Percentiles rank a stretch among this genome's conserved stretches.
Evolutionary conservation across 2,888 invertebrate species (phyloP).

Genomic region (Caenorhabditis afra): DNA sequence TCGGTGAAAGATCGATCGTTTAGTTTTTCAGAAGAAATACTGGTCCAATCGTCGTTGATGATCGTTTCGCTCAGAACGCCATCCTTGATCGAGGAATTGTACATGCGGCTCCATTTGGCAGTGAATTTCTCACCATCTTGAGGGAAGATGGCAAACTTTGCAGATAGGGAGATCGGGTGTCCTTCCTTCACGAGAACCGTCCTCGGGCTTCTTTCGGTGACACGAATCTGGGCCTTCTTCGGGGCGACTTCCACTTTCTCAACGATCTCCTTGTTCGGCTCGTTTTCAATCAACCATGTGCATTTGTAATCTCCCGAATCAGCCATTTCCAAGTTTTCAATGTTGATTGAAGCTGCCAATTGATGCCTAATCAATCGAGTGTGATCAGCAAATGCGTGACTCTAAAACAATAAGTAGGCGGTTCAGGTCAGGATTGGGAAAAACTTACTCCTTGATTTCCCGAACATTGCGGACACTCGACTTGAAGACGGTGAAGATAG

Average conservation of each 20-base stretch:
- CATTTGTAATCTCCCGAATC: slow-evolving; percentile 57
- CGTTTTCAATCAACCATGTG: slow-evolving; percentile 37
- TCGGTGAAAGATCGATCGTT: slow-evolving; percentile 19
- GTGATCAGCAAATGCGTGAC: slow-evolving; percentile 15
- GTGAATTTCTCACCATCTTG: slow-evolving; percentile 34
- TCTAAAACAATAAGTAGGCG: slow-evolving; percentile 9
- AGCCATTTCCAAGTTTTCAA: slow-evolving; percentile 40
- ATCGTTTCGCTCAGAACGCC: slow-evolving; percentile 38
- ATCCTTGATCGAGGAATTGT: slow-evolving; percentile 42
- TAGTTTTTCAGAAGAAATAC: background rate
- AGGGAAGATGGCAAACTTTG: slow-evolving; percentile 42
- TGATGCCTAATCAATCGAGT: background rate
- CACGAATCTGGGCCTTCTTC: slow-evolving; percentile 56
- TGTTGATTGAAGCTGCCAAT: slow-evolving; percentile 22
- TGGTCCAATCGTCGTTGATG: slow-evolving; percentile 26
- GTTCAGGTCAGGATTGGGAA: too few relatives aligned
- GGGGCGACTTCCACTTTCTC: slow-evolving; percentile 50
- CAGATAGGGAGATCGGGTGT: background rate
- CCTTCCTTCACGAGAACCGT: slow-evolving; percentile 23
- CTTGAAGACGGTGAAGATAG: slow-evolving; percentile 38
- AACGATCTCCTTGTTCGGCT: slow-evolving; percentile 6
- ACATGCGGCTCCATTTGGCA: slow-evolving; percentile 61
- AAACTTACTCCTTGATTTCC: slow-evolving; percentile 7
- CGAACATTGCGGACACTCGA: slow-evolving; percentile 55
- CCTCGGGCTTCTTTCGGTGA: slow-evolving; percentile 24